Percentiles rank a stretch among this genome's conserved stretches.
phyloP scores from a whole-genome alignment of 2,113 vertebrate genomes.

The Centropus bengalensis region DNA sequence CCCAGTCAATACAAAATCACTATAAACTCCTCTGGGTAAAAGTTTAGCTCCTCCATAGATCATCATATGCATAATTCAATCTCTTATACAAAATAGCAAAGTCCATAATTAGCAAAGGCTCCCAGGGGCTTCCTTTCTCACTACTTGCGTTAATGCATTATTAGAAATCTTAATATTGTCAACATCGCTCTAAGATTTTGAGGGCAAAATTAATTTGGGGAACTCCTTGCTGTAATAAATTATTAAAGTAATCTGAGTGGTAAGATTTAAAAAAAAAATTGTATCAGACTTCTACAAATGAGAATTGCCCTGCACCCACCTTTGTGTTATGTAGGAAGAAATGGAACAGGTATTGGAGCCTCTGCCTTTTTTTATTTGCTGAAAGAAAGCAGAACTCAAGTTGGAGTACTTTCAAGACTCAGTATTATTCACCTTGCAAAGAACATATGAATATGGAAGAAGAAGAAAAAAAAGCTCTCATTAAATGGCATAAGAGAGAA shows the following conservation, averaged over 20 bases:
- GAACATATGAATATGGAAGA: neutral
- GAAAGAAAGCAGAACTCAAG: neutral
- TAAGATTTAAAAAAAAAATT: neutral
- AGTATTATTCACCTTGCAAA: neutral
- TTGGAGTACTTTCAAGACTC: neutral
- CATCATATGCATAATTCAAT: conserved; percentile 7
- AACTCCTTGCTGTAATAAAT: conserved; percentile 9
- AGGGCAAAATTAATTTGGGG: conserved; percentile 43
- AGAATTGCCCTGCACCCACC: neutral
- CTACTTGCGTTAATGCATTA: conserved; percentile 31
- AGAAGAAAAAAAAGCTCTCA: conserved; percentile 9
- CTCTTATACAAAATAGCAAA: conserved; percentile 37
- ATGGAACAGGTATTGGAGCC: neutral
- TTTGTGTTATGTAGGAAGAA: neutral
- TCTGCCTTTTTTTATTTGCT: neutral
- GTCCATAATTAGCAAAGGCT: conserved; percentile 39
- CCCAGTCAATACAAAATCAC: conserved; percentile 25
- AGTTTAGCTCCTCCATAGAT: conserved; percentile 27
- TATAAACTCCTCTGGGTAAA: conserved; percentile 34
- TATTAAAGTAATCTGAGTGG: conserved; percentile 10
- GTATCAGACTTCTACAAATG: neutral
- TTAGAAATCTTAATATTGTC: conserved; percentile 60
- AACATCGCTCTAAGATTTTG: conserved; percentile 47
- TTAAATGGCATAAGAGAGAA: neutral
- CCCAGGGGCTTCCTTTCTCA: conserved; percentile 19